phyloP scores from a whole-genome alignment of 2,113 vertebrate genomes.

The Stercorarius parasiticus region DNA sequence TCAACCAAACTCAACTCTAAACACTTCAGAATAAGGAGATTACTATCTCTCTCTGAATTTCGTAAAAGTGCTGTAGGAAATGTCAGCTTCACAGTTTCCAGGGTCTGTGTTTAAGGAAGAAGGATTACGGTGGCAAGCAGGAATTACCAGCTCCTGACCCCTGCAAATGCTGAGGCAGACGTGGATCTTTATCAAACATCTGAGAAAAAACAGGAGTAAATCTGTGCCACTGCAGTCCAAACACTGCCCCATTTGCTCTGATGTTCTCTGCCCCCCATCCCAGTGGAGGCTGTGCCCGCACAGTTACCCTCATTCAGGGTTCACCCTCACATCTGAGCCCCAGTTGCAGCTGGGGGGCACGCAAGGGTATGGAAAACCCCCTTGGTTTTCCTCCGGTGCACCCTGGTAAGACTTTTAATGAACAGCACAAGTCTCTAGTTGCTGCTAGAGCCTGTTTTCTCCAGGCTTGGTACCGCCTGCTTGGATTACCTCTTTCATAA shows the following conservation, averaged over 20 bases:
- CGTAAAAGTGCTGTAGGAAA: not conserved
- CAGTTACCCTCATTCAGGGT: rapidly evolving
- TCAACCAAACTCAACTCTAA: not conserved
- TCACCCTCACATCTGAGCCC: not conserved
- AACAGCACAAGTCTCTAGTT: not conserved
- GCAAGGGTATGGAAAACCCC: not conserved
- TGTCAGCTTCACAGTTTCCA: not conserved
- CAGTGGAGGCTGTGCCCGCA: not conserved
- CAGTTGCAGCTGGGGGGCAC: rapidly evolving
- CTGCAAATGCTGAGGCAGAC: not conserved
- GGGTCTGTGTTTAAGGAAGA: not conserved
- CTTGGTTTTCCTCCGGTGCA: not conserved
- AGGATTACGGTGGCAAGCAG: not conserved
- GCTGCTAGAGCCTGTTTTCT: not conserved
- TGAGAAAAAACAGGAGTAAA: not conserved
- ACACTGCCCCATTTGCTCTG: not conserved
- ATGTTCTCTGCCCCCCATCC: not conserved
- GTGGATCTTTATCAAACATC: not conserved
- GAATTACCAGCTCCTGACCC: not conserved
- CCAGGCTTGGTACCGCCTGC: not conserved
- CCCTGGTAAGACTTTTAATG: not conserved
- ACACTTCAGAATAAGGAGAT: not conserved
- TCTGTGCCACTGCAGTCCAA: not conserved
- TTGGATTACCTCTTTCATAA: not conserved
- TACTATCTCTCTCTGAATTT: not conserved